Base-by-base conservation (phyloP, 2,797 vertebrate species). In the Choloepus didactylus region DNA sequence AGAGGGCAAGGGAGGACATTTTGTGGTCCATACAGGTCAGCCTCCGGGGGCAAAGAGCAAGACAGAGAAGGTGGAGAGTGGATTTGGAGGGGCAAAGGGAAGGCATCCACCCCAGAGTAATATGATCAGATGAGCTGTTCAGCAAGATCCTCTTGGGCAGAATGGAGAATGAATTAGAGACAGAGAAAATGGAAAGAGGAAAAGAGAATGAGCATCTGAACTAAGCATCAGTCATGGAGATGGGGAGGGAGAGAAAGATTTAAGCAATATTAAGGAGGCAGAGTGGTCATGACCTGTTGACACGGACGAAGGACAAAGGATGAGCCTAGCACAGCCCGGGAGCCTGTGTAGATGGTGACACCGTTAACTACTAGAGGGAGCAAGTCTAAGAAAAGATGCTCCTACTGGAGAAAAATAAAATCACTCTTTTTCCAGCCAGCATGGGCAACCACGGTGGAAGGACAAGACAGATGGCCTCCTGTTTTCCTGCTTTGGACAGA, bases 231-330 rank as follows among this genome's bases (percentile, higher is more conserved):
- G 25, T 46, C 23, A 46, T 0, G 12, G 27, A 44, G 14, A 54
- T 2, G 7, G 66, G 27, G 66, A 79, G 18, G 11, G 87, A 60
- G 49, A 69, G 62, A 83, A 27, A 44, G 44, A 81, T 14, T 46
- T 5, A 0, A 12, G 1, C 11, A 29, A 62, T 3, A 54, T 6
- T 15, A 31, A 76, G 56, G 7, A 49, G 3, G 8, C 14, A 75
- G n/a, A 25, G 44, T 16, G 3, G 12, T 29, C 44, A 12, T 9
- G 27, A 49, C 46, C 62, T 84, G 18, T 9, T 9, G 44, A 54
- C 4, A 60, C 62, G 46, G 8, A 21, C 9, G n/a, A 64, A 85
- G 67, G 49, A 82, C 10, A 29, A 51, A 59, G 23, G 44, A 80
- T 31, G 69, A n/a, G 0, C 76, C 67, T 51, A 15, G 35, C 35